These are phyloP conservation scores for Thymelicus sylvestris DNA, from an alignment of 2,888 invertebrate genomes.

Conservation along the genomic window DNA sequence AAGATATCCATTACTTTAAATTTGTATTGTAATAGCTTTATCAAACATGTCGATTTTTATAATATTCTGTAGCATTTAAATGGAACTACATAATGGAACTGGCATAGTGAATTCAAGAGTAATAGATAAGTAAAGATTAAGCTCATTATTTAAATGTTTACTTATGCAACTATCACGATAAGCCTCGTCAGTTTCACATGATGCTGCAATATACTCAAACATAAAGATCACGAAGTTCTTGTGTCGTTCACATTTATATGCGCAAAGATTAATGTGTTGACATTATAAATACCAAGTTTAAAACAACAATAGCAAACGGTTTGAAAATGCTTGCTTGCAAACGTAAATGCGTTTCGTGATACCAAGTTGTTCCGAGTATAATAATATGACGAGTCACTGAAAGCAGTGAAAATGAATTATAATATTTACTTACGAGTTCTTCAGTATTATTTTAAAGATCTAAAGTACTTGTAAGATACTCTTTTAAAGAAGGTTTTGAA, in stretches of 20 bases:
- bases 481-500: too few relatives aligned
- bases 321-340: background rate
- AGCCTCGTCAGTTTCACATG: background rate
- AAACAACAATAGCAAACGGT: conserved; percentile 1
- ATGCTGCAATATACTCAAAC: conserved; percentile 1
- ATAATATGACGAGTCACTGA: background rate
- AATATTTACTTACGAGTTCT: too few relatives aligned
- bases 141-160: background rate
- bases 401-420: background rate
- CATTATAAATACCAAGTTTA: conserved; percentile 9
- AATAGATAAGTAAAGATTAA: background rate
- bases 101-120: background rate
- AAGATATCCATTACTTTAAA: too few relatives aligned
- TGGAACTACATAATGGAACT: too few relatives aligned
- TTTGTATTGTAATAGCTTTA: too few relatives aligned
- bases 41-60: too few relatives aligned
- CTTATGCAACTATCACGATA: conserved; percentile 5
- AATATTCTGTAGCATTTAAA: too few relatives aligned
- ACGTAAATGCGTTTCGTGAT: background rate
- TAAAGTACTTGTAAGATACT: too few relatives aligned
- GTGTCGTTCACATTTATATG: conserved; percentile 11
- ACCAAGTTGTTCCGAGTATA: background rate
- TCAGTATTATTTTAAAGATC: too few relatives aligned
- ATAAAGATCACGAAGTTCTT: conserved; percentile 7
- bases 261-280: conserved; percentile 8